Percentiles rank a stretch among this genome's conserved stretches.
These are phyloP conservation scores for Pentamera pediparva DNA, from an alignment of 53 echinoderm and acorn worm species.

Conservation along the genomic window DNA sequence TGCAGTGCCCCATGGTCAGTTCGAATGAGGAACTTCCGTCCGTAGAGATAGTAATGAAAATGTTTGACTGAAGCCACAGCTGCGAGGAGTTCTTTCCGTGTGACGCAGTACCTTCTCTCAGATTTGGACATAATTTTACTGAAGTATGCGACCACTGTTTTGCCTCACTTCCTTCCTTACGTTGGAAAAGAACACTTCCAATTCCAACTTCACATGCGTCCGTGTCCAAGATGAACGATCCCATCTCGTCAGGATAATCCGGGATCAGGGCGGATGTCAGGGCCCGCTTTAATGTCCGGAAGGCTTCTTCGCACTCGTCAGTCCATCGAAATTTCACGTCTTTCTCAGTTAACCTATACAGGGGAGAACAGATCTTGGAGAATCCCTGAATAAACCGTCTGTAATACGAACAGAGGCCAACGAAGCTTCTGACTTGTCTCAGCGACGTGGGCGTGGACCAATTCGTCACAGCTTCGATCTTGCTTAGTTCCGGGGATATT, in stretches of 20 bases:
- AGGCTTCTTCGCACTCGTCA: slow-evolving; percentile 13
- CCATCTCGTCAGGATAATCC: slow-evolving; percentile 20
- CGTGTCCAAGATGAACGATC: slow-evolving; percentile 24
- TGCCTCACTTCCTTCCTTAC: not conserved
- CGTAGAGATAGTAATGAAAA: slow-evolving; percentile 17
- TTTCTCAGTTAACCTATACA: slow-evolving; percentile 34
- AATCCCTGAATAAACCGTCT: slow-evolving; percentile 34
- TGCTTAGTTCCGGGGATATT: slow-evolving; percentile 22
- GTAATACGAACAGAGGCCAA: slow-evolving; percentile 39
- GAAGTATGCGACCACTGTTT: not conserved
- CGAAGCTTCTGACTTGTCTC: slow-evolving; percentile 31
- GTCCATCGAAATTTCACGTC: slow-evolving; percentile 19
- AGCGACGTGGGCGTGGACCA: slow-evolving; percentile 16
- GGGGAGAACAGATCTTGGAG: slow-evolving; percentile 23
- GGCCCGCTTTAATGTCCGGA: slow-evolving; percentile 5
- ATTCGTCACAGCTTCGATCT: not conserved
- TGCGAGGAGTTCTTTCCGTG: slow-evolving; percentile 9
- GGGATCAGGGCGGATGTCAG: slow-evolving; percentile 22
- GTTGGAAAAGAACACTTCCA: not conserved
- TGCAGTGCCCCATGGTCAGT: not conserved
- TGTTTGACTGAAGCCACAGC: slow-evolving; percentile 10
- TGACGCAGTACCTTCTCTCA: slow-evolving; percentile 18
- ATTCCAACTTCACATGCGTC: slow-evolving; percentile 18
- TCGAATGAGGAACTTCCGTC: slow-evolving; percentile 2
- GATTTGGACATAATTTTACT: slow-evolving; percentile 18